Conservation (phyloP, 2,888 invertebrate genomes). For the Diaphora mendica region DNA sequence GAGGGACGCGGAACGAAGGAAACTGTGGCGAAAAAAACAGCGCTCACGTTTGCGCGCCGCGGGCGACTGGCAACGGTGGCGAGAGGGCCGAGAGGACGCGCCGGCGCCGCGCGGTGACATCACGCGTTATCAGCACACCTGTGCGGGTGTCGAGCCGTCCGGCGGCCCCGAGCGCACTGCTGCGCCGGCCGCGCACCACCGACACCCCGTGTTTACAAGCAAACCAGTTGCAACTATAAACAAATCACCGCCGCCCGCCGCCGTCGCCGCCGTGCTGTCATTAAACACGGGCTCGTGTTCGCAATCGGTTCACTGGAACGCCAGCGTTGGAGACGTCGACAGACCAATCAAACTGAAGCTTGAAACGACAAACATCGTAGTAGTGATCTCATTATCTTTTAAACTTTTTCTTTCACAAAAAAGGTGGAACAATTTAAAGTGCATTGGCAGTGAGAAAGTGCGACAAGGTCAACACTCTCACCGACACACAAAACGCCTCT, state of each 20-base stretch:
- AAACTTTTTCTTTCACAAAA: neutral
- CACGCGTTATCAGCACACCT: slow-evolving; percentile 69
- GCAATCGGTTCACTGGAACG: slow-evolving; percentile 3
- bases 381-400: neutral
- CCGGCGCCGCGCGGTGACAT: slow-evolving; percentile 61
- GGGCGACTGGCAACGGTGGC: slow-evolving; percentile 61
- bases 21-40: slow-evolving; percentile 55
- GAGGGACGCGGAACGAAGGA: slow-evolving; percentile 23
- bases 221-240: slow-evolving; percentile 20
- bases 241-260: neutral
- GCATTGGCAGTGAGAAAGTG: neutral
- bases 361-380: neutral
- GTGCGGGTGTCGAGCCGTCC: slow-evolving; percentile 31
- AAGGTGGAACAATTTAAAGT: neutral
- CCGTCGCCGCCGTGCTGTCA: slow-evolving; percentile 13
- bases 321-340: neutral
- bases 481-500: neutral
- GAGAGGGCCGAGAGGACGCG: slow-evolving; percentile 45
- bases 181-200: slow-evolving; percentile 29
- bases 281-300: slow-evolving; percentile 1
- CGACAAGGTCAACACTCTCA: slow-evolving; percentile 1
- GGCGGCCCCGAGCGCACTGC: slow-evolving; percentile 37
- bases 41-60: slow-evolving; percentile 66
- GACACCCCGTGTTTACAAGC: slow-evolving; percentile 30
- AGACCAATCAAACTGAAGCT: neutral